Percentiles rank a stretch among this genome's conserved stretches.
Evolutionary conservation across 1,140 invertebrate genomes (phyloP).

Genomic region (Pogonognathellus flavescens): DNA sequence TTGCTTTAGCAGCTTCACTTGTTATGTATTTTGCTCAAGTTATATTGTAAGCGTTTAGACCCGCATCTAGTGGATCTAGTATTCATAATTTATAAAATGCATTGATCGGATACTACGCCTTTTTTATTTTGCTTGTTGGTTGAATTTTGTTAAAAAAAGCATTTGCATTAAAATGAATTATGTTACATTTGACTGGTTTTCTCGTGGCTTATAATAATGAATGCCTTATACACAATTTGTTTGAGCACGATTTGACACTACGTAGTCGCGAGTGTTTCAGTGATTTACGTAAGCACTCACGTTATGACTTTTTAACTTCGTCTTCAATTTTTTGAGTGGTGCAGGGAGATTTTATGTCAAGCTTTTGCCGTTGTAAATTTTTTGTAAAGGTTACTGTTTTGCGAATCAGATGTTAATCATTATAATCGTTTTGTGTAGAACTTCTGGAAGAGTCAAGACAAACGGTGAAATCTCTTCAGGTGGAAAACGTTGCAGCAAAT

Average conservation of each 20-base stretch:
- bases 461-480: constrained; percentile 54
- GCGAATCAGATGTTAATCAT: not conserved
- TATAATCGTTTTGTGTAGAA: constrained; percentile 37
- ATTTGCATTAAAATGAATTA: too few relatives aligned
- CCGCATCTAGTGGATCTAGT: too few relatives aligned
- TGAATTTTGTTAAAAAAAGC: too few relatives aligned
- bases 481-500: constrained; percentile 46
- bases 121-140: not conserved
- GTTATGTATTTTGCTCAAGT: too few relatives aligned
- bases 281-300: too few relatives aligned
- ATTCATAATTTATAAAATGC: too few relatives aligned
- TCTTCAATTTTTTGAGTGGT: not conserved
- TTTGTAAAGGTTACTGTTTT: not conserved
- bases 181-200: too few relatives aligned
- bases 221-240: too few relatives aligned
- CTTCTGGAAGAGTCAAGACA: constrained; percentile 64
- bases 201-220: too few relatives aligned
- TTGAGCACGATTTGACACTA: too few relatives aligned
- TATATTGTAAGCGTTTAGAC: too few relatives aligned
- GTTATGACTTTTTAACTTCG: not conserved
- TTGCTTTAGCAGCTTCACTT: not conserved
- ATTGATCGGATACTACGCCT: not conserved
- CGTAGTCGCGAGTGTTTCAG: too few relatives aligned
- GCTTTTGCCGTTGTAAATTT: not conserved
- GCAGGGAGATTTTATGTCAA: not conserved